A percentile compares a stretch with the other conserved stretches of the same genome.
phyloP scores from a whole-genome alignment of 1,140 invertebrate species.

The Pachypsylla venusta region DNA sequence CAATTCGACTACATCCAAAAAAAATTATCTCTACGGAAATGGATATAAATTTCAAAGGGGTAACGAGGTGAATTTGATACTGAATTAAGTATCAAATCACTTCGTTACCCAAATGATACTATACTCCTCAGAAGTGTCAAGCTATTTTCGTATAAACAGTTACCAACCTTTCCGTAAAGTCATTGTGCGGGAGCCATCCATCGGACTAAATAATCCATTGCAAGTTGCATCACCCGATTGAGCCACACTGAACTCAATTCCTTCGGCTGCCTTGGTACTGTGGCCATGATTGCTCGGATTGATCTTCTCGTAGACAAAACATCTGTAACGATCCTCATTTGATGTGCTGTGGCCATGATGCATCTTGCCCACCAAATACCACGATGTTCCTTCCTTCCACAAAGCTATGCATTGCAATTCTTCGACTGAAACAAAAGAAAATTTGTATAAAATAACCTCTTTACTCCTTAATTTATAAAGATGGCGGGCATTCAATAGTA shows the following conservation, averaged over 20 bases:
- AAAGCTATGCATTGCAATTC: slow-evolving; percentile 45
- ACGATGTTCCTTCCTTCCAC: slow-evolving; percentile 48
- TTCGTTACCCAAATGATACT: too few relatives aligned
- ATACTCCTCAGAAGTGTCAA: too few relatives aligned
- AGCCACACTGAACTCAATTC: slow-evolving; percentile 31
- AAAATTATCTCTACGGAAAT: too few relatives aligned
- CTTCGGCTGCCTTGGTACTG: slow-evolving; percentile 11
- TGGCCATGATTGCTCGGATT: slow-evolving; percentile 5
- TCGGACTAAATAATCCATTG: slow-evolving; percentile 38
- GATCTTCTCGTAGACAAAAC: slow-evolving; percentile 74
- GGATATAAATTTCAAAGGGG: too few relatives aligned
- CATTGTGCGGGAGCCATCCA: slow-evolving; percentile 42
- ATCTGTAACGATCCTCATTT: slow-evolving; percentile 80
- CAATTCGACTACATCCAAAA: too few relatives aligned
- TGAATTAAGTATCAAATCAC: too few relatives aligned
- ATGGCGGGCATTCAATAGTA: background rate
- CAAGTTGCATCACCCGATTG: slow-evolving; percentile 58
- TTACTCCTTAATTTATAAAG: background rate
- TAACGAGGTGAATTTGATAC: too few relatives aligned
- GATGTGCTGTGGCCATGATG: slow-evolving; percentile 69
- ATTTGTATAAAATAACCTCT: background rate
- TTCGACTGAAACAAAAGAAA: slow-evolving; percentile 36
- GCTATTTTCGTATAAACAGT: too few relatives aligned
- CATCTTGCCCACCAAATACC: slow-evolving; percentile 43
- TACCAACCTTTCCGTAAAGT: slow-evolving; percentile 39